These are phyloP conservation scores for Eidolon dupreanum DNA, from an alignment of 2,797 vertebrate species.

Conservation along the genomic window DNA sequence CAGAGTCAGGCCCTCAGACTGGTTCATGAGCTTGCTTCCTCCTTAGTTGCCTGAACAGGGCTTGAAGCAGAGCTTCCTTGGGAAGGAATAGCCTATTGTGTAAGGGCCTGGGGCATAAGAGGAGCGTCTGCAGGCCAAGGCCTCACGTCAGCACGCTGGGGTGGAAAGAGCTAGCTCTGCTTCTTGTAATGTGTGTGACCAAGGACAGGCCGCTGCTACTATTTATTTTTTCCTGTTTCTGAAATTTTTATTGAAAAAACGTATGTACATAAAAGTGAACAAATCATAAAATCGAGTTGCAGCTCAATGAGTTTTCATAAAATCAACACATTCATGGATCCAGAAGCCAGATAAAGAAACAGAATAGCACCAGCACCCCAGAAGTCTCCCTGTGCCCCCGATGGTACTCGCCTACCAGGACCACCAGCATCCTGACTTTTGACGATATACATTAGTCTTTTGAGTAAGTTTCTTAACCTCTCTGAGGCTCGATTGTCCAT, in stretches of 20 bases:
- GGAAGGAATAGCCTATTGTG: not conserved
- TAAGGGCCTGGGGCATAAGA: too few species aligned
- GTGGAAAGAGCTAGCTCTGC: not conserved
- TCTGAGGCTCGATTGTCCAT: not conserved
- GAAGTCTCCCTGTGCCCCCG: not conserved
- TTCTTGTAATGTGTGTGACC: not conserved
- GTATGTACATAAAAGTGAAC: not conserved
- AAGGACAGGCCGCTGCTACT: not conserved
- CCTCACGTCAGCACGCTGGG: accelerated
- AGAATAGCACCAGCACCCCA: not conserved
- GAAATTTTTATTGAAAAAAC: slow-evolving; percentile 20
- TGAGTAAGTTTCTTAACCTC: not conserved
- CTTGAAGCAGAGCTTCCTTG: not conserved
- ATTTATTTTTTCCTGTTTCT: not conserved
- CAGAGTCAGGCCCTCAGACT: not conserved
- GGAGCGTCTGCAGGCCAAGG: not conserved
- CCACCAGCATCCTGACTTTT: not conserved
- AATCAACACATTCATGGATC: not conserved
- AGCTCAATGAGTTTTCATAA: not conserved
- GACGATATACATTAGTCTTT: not conserved
- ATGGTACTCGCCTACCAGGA: not conserved
- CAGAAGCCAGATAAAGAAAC: not conserved
- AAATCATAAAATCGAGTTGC: not conserved
- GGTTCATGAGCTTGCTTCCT: not conserved
- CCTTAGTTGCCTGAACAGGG: not conserved